Evolutionary conservation across 2,888 invertebrate genomes (phyloP), one percentile per base, ranked within the genome.

Genomic region (Rhorus exstirpatorius): DNA sequence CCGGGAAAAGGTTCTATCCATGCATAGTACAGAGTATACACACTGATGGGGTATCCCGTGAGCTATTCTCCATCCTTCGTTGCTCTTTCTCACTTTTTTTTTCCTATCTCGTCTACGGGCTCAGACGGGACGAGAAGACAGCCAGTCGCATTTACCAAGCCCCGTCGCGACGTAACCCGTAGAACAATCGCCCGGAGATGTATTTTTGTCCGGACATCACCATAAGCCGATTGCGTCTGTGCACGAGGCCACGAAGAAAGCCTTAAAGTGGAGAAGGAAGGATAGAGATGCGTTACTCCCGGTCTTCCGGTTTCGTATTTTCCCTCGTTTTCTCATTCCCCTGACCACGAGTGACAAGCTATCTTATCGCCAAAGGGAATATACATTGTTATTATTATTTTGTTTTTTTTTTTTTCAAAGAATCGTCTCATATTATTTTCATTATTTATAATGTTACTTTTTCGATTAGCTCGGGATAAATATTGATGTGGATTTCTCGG

Each of bases 141-240:
- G 72, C 78, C 79, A 75, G 83, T 71, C 82, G 83, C 85, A 80
- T 78, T 81, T 46, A 35, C 72, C 51, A 53, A 70, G 67, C 67
- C 21, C 44, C 55, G 31, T 75, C 53, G 49, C 76, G 76, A 71
- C 68, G 68, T 49, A 82, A 71, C 83, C 77, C 81, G 78, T 86
- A 83, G 84, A 88, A 88, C 88, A 88, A 88, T 86, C 80, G 84
- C 76, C 76, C 51, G 82, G 78, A 83, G 86, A 83, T 88, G 85
- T 87, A 88, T 86, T 88, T 88, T 87, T 88, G 83, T 81, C 85
- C 84, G 65, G 83, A 81, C 86, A 88, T 88, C 88, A 88, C 81
- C 87, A 88, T 88, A 88, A 88, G 85, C 87, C 86, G 87, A 88
- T 88, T 87, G 84, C 79, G 83, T 86, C 71, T 85, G 83, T 61